These are phyloP conservation scores for Betta splendens DNA, from an alignment of 2,797 vertebrate genomes.

Conservation along the genomic window DNA sequence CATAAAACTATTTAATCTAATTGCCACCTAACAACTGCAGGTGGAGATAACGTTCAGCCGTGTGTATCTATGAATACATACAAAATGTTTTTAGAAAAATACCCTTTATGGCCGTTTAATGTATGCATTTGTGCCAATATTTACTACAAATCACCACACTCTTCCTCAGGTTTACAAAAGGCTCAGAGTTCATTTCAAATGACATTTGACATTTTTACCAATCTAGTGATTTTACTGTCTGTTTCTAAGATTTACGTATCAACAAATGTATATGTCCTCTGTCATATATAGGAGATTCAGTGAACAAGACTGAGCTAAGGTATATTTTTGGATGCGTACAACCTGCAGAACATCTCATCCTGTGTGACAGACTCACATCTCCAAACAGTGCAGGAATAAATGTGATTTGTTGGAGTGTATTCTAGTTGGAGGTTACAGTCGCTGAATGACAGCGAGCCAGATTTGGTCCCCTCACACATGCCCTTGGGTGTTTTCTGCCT, in stretches of 20 bases:
- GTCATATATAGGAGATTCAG: constrained; percentile 7
- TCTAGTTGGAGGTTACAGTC: constrained; percentile 66
- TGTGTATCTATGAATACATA: constrained; percentile 6
- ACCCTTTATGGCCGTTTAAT: constrained; percentile 1
- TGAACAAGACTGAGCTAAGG: constrained; percentile 7
- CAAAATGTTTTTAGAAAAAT: constrained; percentile 20
- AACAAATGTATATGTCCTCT: neutral
- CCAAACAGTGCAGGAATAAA: constrained; percentile 63
- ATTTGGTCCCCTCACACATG: constrained; percentile 73
- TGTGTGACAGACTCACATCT: constrained; percentile 51
- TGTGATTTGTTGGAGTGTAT: constrained; percentile 73
- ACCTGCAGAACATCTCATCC: constrained; percentile 44
- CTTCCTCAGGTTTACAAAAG: neutral
- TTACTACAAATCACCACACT: constrained; percentile 2
- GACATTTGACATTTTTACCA: constrained; percentile 2
- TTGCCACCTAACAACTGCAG: constrained; percentile 40
- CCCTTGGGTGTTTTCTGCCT: constrained; percentile 77
- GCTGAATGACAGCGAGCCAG: constrained; percentile 75
- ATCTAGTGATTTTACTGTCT: neutral
- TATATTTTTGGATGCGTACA: constrained; percentile 30
- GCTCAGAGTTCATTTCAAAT: neutral
- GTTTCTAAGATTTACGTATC: neutral
- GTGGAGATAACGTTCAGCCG: constrained; percentile 51
- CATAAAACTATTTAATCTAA: constrained; percentile 20
- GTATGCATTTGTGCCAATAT: accelerated